phyloP scores from a whole-genome alignment of 2,797 vertebrate genomes.

The Lepilemur septentrionalis region DNA sequence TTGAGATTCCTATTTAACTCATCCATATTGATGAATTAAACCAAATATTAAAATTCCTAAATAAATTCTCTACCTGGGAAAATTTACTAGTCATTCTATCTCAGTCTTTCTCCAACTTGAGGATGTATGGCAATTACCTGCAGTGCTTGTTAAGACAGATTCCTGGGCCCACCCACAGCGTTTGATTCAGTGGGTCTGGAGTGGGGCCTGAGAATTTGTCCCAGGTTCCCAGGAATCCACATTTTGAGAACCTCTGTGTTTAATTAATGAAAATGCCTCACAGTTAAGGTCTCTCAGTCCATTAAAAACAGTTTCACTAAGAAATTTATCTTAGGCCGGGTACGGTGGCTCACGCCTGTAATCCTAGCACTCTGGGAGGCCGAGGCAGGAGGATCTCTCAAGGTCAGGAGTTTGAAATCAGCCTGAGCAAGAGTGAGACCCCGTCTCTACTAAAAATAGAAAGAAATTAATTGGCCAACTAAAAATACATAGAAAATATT shows the following conservation, averaged over 20 bases:
- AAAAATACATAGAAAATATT: no score
- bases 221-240: not conserved
- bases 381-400: no score
- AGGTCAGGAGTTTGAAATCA: no score
- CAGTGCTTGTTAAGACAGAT: not conserved
- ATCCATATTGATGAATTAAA: not conserved
- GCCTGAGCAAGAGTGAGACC: no score
- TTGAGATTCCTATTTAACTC: not conserved
- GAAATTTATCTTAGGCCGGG: no score
- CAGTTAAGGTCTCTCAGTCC: not conserved
- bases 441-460: no score
- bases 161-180: not conserved
- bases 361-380: no score
- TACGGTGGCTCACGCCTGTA: no score
- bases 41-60: not conserved
- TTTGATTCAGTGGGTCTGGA: not conserved
- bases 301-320: no score
- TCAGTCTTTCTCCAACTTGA: not conserved
- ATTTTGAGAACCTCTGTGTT: not conserved
- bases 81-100: not conserved
- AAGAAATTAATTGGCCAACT: no score
- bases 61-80: slow-evolving; percentile 12
- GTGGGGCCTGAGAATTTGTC: not conserved
- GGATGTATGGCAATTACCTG: not conserved
- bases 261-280: not conserved